A percentile compares a stretch with the other conserved stretches of the same genome.
Conservation (phyloP, 2,797 vertebrate genomes). For the Sebastes trivittatus region DNA sequence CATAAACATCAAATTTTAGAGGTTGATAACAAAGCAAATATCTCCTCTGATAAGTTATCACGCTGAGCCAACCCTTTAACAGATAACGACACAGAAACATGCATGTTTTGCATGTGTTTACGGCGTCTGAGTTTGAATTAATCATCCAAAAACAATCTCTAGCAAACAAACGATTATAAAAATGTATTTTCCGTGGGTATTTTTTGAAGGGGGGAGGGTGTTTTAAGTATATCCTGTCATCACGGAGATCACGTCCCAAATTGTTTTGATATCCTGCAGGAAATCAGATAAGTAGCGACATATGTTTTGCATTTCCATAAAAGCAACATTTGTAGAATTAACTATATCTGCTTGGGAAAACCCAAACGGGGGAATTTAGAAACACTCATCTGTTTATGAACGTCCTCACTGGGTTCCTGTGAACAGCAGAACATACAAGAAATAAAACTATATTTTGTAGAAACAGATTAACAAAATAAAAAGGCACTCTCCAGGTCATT, state of each 20-base stretch:
- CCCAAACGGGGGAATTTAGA: slow-evolving; percentile 52
- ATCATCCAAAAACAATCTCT: slow-evolving; percentile 45
- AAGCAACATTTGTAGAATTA: slow-evolving; percentile 75
- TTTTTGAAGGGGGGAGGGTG: background rate
- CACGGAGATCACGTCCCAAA: slow-evolving; percentile 66
- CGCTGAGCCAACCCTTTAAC: background rate
- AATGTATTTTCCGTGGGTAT: slow-evolving; percentile 56
- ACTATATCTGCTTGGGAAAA: slow-evolving; percentile 61
- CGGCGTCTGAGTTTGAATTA: slow-evolving; percentile 22
- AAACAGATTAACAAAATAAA: background rate
- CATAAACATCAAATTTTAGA: background rate
- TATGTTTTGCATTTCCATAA: slow-evolving; percentile 78
- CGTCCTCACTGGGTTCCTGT: slow-evolving; percentile 36
- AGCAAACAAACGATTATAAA: slow-evolving; percentile 53
- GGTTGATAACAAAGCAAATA: background rate
- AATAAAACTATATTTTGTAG: background rate
- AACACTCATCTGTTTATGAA: slow-evolving; percentile 65
- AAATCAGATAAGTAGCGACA: slow-evolving; percentile 77
- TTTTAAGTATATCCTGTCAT: slow-evolving; percentile 59
- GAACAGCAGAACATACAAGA: background rate
- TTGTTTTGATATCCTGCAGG: slow-evolving; percentile 75
- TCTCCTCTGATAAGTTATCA: background rate
- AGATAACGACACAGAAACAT: slow-evolving; percentile 1
- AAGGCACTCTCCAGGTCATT: background rate
- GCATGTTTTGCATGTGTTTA: background rate